phyloP scores from a whole-genome alignment of 2,888 invertebrate species.

The Belgica antarctica region DNA sequence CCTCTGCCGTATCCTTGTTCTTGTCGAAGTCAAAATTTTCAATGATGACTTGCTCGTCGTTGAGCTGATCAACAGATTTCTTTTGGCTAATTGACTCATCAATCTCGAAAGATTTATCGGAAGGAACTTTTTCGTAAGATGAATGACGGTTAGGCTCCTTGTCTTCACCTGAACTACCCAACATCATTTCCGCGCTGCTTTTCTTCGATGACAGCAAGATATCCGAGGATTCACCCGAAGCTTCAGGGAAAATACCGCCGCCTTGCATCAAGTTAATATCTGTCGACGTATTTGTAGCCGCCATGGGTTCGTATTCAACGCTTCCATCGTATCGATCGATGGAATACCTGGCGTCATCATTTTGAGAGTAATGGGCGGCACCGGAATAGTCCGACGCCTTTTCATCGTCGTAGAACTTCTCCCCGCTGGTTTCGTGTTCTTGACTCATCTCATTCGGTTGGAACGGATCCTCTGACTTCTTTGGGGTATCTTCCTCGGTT shows the following conservation, averaged over 20 bases:
- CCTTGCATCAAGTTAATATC: slow-evolving; percentile 38
- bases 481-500: background rate
- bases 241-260: slow-evolving; percentile 34
- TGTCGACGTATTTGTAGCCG: background rate
- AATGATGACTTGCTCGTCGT: slow-evolving; percentile 2
- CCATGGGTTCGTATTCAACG: slow-evolving; percentile 12
- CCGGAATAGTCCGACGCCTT: background rate
- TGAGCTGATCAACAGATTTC: background rate
- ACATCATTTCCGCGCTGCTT: background rate
- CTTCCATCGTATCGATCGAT: slow-evolving; percentile 13
- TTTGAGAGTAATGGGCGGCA: background rate
- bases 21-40: slow-evolving; percentile 29
- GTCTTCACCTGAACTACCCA: background rate
- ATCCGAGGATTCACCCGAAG: slow-evolving; percentile 15
- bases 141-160: slow-evolving; percentile 44
- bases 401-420: slow-evolving; percentile 6
- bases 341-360: slow-evolving; percentile 18
- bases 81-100: background rate
- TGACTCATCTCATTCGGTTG: background rate
- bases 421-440: background rate
- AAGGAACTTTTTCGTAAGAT: slow-evolving; percentile 46
- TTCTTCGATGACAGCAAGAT: too few species aligned
- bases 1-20: slow-evolving; percentile 47
- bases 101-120: background rate
- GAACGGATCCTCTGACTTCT: slow-evolving; percentile 10